A percentile compares a stretch with the other conserved stretches of the same genome.
Conservation (phyloP, 1,140 invertebrate species). For the Paramacrobiotus metropolitanus region DNA sequence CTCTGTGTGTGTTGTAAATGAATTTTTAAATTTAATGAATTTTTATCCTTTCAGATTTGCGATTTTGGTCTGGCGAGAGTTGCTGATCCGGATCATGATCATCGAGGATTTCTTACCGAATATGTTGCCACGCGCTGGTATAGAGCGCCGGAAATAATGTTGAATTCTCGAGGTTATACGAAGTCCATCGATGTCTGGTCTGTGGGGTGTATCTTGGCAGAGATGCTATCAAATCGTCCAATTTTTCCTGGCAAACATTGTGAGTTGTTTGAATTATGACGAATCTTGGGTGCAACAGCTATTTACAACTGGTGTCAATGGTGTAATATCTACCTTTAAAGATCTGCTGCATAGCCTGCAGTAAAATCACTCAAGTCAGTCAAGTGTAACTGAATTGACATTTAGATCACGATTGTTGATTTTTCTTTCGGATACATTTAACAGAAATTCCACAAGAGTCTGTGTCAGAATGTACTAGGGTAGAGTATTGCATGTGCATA, state of each 20-base stretch:
- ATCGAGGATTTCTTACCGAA: constrained; percentile 95
- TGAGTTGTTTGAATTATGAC: constrained; percentile 14
- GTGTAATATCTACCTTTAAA: too few species aligned
- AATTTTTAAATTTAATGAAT: constrained; percentile 8
- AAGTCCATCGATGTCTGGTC: constrained; percentile 84
- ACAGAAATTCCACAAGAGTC: too few species aligned
- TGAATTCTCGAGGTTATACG: constrained; percentile 52
- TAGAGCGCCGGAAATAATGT: constrained; percentile 93
- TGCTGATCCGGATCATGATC: constrained; percentile 95
- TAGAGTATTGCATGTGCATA: too few species aligned
- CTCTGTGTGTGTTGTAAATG: too few species aligned
- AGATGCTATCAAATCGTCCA: constrained; percentile 93
- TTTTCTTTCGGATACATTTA: too few species aligned
- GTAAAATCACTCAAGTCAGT: too few species aligned
- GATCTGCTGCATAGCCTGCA: too few species aligned
- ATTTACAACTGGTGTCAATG: background rate
- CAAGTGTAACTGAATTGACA: too few species aligned
- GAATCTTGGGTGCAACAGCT: background rate
- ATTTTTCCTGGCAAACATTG: constrained; percentile 96
- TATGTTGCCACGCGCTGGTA: constrained; percentile 98
- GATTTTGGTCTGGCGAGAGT: constrained; percentile 91
- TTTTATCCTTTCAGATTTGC: constrained; percentile 48
- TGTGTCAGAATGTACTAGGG: too few species aligned
- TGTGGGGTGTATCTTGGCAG: constrained; percentile 95
- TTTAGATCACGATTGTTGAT: too few species aligned